phyloP scores from a whole-genome alignment of 2,797 vertebrate species.

The Loriculus beryllinus region DNA sequence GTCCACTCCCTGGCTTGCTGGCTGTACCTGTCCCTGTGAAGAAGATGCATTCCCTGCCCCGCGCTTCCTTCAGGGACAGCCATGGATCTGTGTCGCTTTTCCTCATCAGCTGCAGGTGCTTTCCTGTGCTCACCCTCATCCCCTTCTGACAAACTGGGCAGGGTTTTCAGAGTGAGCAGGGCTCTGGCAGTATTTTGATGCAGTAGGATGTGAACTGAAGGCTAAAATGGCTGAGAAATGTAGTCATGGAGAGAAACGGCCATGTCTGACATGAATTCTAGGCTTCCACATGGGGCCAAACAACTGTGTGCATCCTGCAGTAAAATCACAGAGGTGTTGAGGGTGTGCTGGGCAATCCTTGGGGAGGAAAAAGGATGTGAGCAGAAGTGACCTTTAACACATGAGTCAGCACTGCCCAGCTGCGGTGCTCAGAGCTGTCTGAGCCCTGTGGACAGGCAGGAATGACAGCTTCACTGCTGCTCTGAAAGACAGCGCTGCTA shows the following conservation, averaged over 20 bases:
- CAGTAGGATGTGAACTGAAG: neutral
- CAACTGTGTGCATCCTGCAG: neutral
- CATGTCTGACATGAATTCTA: accelerated
- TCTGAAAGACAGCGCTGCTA: accelerated
- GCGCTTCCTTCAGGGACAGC: neutral
- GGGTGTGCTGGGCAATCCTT: neutral
- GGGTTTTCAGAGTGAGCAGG: neutral
- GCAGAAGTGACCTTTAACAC: neutral
- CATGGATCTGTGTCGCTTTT: accelerated
- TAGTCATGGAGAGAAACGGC: neutral
- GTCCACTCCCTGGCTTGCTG: neutral
- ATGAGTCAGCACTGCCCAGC: neutral
- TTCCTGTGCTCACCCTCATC: accelerated
- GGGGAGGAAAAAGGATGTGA: neutral
- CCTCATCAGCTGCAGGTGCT: neutral
- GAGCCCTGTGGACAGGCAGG: accelerated
- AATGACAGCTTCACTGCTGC: neutral
- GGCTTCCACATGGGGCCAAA: accelerated
- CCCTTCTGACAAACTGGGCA: neutral
- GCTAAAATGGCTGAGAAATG: neutral
- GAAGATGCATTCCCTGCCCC: neutral
- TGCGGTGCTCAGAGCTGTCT: neutral
- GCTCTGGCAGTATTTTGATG: neutral
- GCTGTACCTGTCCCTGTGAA: accelerated
- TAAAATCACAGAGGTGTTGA: neutral